A percentile compares a stretch with the other conserved stretches of the same genome.
These are phyloP conservation scores for Parus major DNA, from an alignment of 2,113 vertebrate species.

Conservation along the genomic window DNA sequence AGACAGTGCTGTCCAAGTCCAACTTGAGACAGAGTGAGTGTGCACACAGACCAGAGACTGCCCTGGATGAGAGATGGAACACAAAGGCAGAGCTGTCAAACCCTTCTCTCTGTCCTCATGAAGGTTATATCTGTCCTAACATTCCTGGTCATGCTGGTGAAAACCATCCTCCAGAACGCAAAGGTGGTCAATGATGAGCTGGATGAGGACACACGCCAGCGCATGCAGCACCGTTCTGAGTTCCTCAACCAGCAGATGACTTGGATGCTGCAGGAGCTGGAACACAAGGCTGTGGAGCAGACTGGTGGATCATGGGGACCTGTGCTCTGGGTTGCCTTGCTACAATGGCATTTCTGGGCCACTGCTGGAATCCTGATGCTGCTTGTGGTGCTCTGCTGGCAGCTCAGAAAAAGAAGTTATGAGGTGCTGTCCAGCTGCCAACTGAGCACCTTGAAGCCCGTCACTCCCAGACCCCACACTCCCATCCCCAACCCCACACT, in stretches of 20 bases:
- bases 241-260: not conserved
- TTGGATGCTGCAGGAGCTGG: not conserved
- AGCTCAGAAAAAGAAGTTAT: not conserved
- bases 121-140: too few relatives aligned
- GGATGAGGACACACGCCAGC: not conserved
- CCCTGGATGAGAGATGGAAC: not conserved
- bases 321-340: not conserved
- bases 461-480: accelerated
- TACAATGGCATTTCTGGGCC: not conserved
- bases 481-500: not conserved
- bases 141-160: not conserved
- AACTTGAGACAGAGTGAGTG: too few relatives aligned
- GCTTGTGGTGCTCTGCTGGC: not conserved
- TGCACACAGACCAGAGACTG: accelerated
- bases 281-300: not conserved
- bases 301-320: not conserved
- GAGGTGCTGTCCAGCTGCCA: not conserved
- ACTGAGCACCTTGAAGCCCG: accelerated
- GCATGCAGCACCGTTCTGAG: not conserved
- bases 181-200: not conserved
- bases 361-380: not conserved
- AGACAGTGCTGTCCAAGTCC: too few relatives aligned
- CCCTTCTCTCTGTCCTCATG: not conserved
- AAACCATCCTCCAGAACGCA: accelerated
- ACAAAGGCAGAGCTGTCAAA: not conserved